Conservation (phyloP, 2,113 vertebrate genomes). For the Glareola pratincola region DNA sequence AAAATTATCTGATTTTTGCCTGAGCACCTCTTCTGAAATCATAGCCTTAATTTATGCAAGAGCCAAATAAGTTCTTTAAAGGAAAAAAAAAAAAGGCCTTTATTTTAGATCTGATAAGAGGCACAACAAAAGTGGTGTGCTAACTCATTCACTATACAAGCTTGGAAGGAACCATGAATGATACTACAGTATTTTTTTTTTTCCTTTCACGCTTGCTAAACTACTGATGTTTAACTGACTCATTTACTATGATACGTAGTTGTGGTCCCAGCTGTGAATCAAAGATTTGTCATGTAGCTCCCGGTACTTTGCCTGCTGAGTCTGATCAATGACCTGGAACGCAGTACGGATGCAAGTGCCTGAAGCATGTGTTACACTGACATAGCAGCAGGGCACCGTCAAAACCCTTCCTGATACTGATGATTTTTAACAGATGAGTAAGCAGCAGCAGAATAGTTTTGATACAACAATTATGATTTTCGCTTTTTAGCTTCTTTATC, state of each 20-base stretch:
- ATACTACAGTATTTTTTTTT: conserved; percentile 71
- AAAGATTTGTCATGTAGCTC: conserved; percentile 78
- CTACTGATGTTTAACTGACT: conserved; percentile 85
- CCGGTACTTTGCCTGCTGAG: conserved; percentile 71
- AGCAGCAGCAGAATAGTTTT: conserved; percentile 76
- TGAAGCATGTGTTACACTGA: conserved; percentile 82
- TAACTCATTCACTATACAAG: conserved; percentile 32
- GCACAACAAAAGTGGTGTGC: background rate
- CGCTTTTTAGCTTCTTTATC: conserved; percentile 60
- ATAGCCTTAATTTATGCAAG: background rate
- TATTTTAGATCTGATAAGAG: background rate
- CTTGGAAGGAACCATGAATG: conserved; percentile 79
- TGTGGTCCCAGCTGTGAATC: conserved; percentile 86
- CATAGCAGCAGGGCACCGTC: conserved; percentile 86
- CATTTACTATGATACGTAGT: conserved; percentile 83
- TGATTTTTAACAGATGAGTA: conserved; percentile 86
- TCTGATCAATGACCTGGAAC: conserved; percentile 86
- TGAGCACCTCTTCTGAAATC: background rate
- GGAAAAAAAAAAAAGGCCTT: background rate
- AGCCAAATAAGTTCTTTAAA: background rate
- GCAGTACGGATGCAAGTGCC: conserved; percentile 79
- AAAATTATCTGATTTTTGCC: background rate
- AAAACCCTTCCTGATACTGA: conserved; percentile 79
- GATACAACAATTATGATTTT: conserved; percentile 67
- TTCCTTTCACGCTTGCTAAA: conserved; percentile 76